Evolutionary conservation across 2,888 invertebrate species (phyloP), one percentile per base, ranked within the genome.

Genomic region (Antheraea yamamai): DNA sequence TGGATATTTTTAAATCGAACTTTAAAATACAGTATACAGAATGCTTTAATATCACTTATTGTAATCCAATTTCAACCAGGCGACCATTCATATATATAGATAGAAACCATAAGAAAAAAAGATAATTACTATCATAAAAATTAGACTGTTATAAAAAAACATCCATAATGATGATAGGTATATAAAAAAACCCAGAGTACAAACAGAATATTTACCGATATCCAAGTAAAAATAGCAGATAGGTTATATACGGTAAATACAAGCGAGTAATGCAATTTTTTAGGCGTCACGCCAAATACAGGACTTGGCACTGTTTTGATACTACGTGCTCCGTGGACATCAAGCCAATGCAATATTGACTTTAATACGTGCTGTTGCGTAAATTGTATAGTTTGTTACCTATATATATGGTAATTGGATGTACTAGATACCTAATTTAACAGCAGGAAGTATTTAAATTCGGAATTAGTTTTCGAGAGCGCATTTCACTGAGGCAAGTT

Each of bases 241-340:
- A 14, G 68, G 35, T 7, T 35, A 39, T n/a, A 12, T 47, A 47
- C 47, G 12, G 47, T 20, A n/a, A n/a, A 39, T 70, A 39, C 39
- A 4, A n/a, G 20, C 7, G 12, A n/a, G n/a, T 70, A 70, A 70
- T 39, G 70, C n/a, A 39, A n/a, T 70, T 20, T 66, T 70, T 70
- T n/a, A 70, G 68, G 68, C 68, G 39, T 39, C 20, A 35, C 35
- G 68, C 68, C 68, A 70, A 70, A 70, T 70, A 14, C 68, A 70
- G 68, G 35, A 70, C 20, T 70, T 70, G 68, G 68, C 68, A 70
- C 68, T 70, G 68, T 70, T 70, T 39, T 70, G 35, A 20, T 39
- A 70, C 35, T 30, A 70, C 68, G 16, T 64, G 26, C 64, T 26
- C 64, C 14, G 18, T 66, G 30, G 18, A 66, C 26, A 26, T 64